Base-by-base conservation (phyloP, 2,113 vertebrate genomes). In the Sula dactylatra region DNA sequence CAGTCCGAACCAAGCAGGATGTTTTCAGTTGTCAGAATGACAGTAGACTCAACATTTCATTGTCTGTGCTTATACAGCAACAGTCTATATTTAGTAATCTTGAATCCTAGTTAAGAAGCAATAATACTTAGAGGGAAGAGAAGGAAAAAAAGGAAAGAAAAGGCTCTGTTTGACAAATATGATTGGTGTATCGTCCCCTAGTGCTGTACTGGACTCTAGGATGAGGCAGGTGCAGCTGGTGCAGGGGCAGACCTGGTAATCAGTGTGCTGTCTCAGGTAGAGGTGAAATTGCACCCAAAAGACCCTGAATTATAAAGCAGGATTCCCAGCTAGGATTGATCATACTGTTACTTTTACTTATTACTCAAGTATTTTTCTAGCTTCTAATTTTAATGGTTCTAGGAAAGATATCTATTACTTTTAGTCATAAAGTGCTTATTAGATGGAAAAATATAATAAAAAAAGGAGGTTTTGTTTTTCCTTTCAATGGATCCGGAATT, bases 41-140 rank as follows among this genome's bases (percentile, higher is more conserved):
- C 58, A 38, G 72, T 38, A 97, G 95, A 94, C 88, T 94, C 58
- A 94, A 82, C 86, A 73, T 49, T 72, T 65, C 66, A 25, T 79
- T 73, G 91, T 82, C 54, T 77, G n/a, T 89, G 65, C 82, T 86
- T 89, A 79, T 92, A 83, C 13, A 85, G 34, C 44, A 66, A 8
- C 13, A 24, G 40, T 56, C 91, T 94, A 38, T 84, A 52, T 92
- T 97, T 94, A 88, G 72, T 88, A 29, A 52, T 85, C 66, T 42
- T 19, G 27, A 71, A 34, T 87, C 31, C 52, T 58, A 25, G 54
- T 78, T 92, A 92, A 78, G 29, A 58, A 93, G 40, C 47, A 76
- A 22, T 86, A 52, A 15, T 82, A 9, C 34, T 73, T 31, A 49
- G 66, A 70, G 17, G 14, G 3, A 3, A 17, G 34, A 4, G 3